phyloP scores from a whole-genome alignment of 2,797 vertebrate species.

The Holocentrus rufus region DNA sequence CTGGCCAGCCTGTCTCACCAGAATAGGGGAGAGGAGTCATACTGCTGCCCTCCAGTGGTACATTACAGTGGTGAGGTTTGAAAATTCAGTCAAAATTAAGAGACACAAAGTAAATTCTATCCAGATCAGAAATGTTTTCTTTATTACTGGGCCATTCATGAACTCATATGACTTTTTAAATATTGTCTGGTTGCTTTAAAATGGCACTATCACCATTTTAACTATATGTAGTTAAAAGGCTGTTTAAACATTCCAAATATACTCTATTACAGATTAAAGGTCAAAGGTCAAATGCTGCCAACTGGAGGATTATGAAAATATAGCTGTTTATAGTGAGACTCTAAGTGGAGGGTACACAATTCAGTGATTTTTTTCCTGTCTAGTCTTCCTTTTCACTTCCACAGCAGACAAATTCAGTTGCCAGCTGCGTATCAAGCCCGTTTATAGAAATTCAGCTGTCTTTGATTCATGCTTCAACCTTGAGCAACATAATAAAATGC shows the following conservation, averaged over 20 bases:
- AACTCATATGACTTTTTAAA: no score
- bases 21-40: constrained; percentile 20
- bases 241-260: neutral
- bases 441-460: no score
- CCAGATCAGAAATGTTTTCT: no score
- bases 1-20: neutral
- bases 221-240: no score
- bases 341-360: neutral
- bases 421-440: no score
- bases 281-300: neutral
- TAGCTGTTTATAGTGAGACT: neutral
- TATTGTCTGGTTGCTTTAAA: no score
- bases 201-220: no score
- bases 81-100: no score
- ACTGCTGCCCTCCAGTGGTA: constrained; percentile 69
- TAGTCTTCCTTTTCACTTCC: neutral
- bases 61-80: no score
- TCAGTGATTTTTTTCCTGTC: neutral
- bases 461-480: no score
- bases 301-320: neutral
- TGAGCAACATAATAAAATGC: neutral
- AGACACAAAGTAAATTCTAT: no score
- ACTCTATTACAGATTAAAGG: neutral
- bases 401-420: neutral
- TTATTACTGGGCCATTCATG: no score